Evolutionary conservation across 1,140 invertebrate genomes (phyloP), one percentile per base, ranked within the genome.

Genomic region (Conopomorpha cramerella): DNA sequence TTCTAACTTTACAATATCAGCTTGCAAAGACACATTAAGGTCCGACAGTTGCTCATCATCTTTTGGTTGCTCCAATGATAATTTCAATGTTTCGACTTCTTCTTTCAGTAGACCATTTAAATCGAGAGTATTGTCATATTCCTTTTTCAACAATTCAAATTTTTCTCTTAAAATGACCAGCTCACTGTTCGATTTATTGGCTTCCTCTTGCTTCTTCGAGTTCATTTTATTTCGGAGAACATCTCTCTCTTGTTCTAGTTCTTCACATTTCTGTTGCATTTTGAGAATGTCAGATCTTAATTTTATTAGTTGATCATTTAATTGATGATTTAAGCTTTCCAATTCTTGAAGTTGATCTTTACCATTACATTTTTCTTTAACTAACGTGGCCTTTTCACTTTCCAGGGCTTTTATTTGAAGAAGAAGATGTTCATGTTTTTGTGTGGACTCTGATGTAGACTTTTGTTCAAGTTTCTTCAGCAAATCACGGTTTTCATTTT

Each of bases 21-120:
- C 50, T 55, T 78, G 73, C 30, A 78, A 43, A 8, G 70, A 68
- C 1, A 57, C 64, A 63, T 78, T 78, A 28, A 77, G 47, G 43
- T 77, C 73, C 36, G 68, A 59, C 34, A 66, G 44, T 77, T n/a
- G n/a, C 29, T 68, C 64, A 42, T 72, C 70, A 41, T 76, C 71
- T 43, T 67, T 77, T 18, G 70, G 68, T 47, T 71, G 61, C 38
- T 77, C 72, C 39, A 77, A 51, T 7, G 68, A 68, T 16, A 66
- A 39, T 49, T 64, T 74, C n/a, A 78, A 41, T n/a, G 64, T 65
- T 18, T 77, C 70, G 7, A 79, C 57, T 60, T 79, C 68, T 49
- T 65, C 70, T 50, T 61, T 67, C 11, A 79, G 41, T 26, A 71
- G 42, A 3, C 59, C 58, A 56, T 77, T 79, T 13, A 74, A 63